Conservation (phyloP, 2,113 vertebrate species). For the Cyanoramphus novaezelandiae region DNA sequence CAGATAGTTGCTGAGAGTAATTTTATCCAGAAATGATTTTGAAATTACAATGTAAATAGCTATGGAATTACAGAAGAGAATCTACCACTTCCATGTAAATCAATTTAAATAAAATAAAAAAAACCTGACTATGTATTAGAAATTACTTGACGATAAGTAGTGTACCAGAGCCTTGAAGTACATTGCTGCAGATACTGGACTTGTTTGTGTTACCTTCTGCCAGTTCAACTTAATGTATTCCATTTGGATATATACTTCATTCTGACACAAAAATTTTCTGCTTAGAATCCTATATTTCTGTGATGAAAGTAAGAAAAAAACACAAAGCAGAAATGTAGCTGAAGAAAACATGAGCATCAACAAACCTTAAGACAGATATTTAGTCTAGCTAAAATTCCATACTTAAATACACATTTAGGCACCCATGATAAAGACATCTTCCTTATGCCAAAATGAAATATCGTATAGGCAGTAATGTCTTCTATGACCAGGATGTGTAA, state of each 20-base stretch:
- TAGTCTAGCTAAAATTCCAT: background rate
- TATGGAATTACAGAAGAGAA: background rate
- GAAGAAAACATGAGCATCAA: background rate
- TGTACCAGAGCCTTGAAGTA: background rate
- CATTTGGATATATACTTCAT: background rate
- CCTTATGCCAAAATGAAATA: background rate
- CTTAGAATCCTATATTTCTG: background rate
- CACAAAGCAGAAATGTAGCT: background rate
- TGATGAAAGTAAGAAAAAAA: background rate
- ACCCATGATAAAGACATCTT: background rate
- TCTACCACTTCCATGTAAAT: background rate
- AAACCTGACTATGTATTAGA: background rate
- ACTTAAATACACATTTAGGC: background rate
- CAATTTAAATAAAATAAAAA: background rate
- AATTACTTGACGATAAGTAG: background rate
- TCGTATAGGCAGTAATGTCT: background rate
- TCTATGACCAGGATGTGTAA: background rate
- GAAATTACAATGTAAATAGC: background rate
- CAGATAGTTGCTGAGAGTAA: background rate
- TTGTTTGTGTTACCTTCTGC: background rate
- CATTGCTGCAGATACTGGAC: background rate
- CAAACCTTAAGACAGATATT: background rate
- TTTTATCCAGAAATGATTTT: constrained; percentile 20
- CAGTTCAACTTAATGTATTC: background rate
- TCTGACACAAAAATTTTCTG: background rate